These are phyloP conservation scores for Channa striata DNA, from an alignment of 2,797 vertebrate genomes.

Conservation along the genomic window DNA sequence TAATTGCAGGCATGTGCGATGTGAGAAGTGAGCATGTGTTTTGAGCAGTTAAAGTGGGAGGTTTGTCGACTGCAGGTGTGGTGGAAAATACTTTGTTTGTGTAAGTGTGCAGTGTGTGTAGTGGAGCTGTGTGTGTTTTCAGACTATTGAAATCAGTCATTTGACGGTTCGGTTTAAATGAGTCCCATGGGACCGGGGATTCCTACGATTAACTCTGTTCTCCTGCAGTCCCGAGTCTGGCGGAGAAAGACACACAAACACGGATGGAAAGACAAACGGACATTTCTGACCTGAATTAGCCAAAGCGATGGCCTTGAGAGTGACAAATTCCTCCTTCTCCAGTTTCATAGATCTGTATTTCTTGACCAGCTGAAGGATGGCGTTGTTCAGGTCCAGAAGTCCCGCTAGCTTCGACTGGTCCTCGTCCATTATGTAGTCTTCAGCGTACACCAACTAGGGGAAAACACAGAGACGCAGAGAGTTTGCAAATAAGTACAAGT, in stretches of 20 bases:
- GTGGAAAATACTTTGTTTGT: background rate
- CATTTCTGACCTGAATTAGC: slow-evolving; percentile 96
- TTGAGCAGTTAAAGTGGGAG: slow-evolving; percentile 23
- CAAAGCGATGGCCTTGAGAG: slow-evolving; percentile 98
- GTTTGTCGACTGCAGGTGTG: slow-evolving; percentile 3
- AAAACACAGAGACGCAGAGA: background rate
- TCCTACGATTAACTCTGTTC: slow-evolving; percentile 78
- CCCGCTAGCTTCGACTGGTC: slow-evolving; percentile 98
- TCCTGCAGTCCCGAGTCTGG: slow-evolving; percentile 11
- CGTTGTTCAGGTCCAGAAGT: slow-evolving; percentile 97
- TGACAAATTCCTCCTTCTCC: slow-evolving; percentile 99
- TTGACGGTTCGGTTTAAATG: slow-evolving; percentile 88
- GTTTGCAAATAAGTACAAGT: background rate
- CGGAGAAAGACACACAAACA: slow-evolving; percentile 26
- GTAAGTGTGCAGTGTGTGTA: slow-evolving; percentile 21
- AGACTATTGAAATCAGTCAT: slow-evolving; percentile 83
- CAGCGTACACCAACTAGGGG: slow-evolving; percentile 92
- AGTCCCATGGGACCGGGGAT: slow-evolving; percentile 73
- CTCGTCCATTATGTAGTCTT: slow-evolving; percentile 99
- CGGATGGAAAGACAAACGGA: slow-evolving; percentile 24
- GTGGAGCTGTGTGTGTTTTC: slow-evolving; percentile 27
- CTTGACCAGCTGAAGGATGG: slow-evolving; percentile 98
- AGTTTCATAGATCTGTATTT: slow-evolving; percentile 99
- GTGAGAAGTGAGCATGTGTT: background rate
- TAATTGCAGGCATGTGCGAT: slow-evolving; percentile 7